Conservation (phyloP, 1,140 invertebrate species). For the Proctacanthus coquilletti region DNA sequence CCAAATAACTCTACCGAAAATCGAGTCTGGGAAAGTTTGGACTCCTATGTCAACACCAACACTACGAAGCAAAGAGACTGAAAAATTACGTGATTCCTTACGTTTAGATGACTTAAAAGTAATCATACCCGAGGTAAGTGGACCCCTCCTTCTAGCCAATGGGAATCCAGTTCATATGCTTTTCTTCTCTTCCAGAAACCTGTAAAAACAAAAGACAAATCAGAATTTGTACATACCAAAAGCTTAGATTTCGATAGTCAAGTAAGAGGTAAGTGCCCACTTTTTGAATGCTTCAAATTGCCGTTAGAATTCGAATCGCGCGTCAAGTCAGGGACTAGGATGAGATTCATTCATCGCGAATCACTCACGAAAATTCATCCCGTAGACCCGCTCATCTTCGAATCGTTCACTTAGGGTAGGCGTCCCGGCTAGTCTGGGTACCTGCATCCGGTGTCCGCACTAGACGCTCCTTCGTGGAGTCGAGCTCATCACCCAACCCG, state of each 20-base stretch:
- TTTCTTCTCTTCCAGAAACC: conserved; percentile 3
- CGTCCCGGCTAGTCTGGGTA: no score
- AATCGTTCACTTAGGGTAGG: no score
- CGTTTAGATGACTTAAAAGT: conserved; percentile 6
- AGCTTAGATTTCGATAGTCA: conserved; percentile 9
- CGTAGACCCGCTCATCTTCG: no score
- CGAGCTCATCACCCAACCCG: no score
- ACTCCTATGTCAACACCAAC: conserved; percentile 6
- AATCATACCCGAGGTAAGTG: conserved; percentile 3
- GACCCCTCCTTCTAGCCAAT: no score
- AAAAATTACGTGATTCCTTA: conserved; percentile 8
- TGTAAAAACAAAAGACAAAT: conserved; percentile 2
- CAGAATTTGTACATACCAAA: conserved; percentile 9
- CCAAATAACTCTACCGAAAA: conserved; percentile 6
- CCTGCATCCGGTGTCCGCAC: no score
- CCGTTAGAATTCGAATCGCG: no score
- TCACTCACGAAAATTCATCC: no score
- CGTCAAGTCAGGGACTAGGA: no score
- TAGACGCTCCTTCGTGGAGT: no score
- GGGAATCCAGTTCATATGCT: background rate
- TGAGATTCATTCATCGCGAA: no score
- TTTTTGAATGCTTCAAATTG: no score
- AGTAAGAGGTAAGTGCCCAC: conserved; percentile 7
- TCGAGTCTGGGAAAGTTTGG: conserved; percentile 8
- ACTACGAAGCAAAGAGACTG: conserved; percentile 5